Evolutionary conservation across 2,888 invertebrate species (phyloP).

Genomic region (Anorthoa munda): DNA sequence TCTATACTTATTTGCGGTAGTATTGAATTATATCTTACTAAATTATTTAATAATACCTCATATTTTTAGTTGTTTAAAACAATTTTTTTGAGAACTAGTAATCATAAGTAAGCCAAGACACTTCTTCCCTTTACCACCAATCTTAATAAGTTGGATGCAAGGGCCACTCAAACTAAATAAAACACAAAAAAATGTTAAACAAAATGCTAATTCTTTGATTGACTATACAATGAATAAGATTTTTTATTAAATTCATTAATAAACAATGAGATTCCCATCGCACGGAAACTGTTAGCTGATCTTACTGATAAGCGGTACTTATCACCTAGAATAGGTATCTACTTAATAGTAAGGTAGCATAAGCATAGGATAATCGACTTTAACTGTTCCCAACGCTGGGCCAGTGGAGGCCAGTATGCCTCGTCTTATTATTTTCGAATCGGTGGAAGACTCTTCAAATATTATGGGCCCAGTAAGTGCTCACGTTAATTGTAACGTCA

Average conservation of each 20-base stretch:
- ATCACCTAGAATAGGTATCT: conserved; percentile 2
- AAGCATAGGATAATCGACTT: no score
- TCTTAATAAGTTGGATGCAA: background rate
- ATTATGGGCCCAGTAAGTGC: no score
- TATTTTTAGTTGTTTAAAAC: no score
- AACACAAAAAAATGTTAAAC: background rate
- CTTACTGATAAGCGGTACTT: conserved; percentile 47
- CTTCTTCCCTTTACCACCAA: background rate
- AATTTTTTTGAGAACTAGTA: no score
- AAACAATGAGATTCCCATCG: conserved; percentile 53
- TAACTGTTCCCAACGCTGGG: no score
- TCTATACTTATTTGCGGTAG: no score
- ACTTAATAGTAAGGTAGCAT: background rate
- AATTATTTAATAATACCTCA: no score
- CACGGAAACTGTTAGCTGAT: conserved; percentile 44
- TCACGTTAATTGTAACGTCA: no score
- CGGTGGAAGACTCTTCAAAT: no score
- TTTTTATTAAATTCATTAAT: conserved; percentile 30
- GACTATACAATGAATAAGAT: conserved; percentile 39
- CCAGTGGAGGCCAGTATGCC: no score
- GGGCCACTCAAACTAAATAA: background rate
- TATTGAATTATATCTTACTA: no score
- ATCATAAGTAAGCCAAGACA: background rate
- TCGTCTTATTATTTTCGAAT: no score
- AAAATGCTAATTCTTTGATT: conserved; percentile 40